These are phyloP conservation scores for Drosophila repletoides DNA, from an alignment of 1,140 invertebrate species.

Conservation along the genomic window DNA sequence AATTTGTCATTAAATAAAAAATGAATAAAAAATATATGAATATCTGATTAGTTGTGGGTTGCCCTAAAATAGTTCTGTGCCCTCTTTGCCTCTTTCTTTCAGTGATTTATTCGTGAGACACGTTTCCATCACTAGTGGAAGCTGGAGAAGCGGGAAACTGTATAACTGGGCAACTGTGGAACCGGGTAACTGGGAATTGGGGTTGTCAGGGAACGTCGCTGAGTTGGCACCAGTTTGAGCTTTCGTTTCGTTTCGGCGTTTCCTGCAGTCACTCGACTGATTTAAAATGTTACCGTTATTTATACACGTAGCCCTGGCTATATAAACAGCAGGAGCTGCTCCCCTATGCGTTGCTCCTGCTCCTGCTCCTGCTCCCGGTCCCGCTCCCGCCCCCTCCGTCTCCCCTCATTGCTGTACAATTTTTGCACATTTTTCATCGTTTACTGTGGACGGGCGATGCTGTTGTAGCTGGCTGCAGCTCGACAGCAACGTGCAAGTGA, in stretches of 20 bases:
- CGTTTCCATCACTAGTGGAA: no score
- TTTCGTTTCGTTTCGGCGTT: constrained; percentile 69
- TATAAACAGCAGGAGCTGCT: constrained; percentile 57
- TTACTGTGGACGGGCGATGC: constrained; percentile 39
- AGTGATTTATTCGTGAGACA: no score
- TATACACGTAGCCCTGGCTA: constrained; percentile 73
- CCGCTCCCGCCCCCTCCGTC: neutral
- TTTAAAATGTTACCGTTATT: constrained; percentile 81
- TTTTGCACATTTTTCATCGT: constrained; percentile 76
- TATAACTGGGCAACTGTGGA: neutral
- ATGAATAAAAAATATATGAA: no score
- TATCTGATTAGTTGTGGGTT: no score
- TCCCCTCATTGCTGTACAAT: constrained; percentile 20
- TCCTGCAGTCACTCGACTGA: constrained; percentile 77
- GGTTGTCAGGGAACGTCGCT: constrained; percentile 51
- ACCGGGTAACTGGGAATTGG: constrained; percentile 24
- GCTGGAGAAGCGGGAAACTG: no score
- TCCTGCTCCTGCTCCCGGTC: neutral
- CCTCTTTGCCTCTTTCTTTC: no score
- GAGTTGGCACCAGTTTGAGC: constrained; percentile 65
- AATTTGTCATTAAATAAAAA: no score
- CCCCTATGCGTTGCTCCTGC: neutral
- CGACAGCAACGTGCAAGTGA: constrained; percentile 71
- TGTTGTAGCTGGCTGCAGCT: constrained; percentile 59
- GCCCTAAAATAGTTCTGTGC: no score